These are phyloP conservation scores for Pteria penguin DNA, from an alignment of 2,888 invertebrate genomes.

Conservation along the genomic window DNA sequence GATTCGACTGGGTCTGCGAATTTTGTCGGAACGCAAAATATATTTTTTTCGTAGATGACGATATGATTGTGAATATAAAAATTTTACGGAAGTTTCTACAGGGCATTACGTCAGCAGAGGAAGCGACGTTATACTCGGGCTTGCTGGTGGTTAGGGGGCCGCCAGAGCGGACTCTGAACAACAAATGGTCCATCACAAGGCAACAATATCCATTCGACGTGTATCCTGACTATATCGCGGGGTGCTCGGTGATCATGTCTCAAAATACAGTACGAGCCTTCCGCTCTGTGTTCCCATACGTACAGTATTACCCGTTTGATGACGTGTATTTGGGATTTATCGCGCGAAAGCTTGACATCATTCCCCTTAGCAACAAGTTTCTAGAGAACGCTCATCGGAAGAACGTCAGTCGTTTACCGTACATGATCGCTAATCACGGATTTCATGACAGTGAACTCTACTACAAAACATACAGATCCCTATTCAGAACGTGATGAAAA, in stretches of 20 bases:
- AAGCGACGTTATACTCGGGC: too few species aligned
- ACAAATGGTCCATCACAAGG: background rate
- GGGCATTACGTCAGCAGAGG: too few species aligned
- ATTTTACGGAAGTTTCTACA: too few species aligned
- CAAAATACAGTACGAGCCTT: background rate
- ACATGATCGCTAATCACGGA: too few species aligned
- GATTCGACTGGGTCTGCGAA: background rate
- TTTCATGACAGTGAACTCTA: too few species aligned
- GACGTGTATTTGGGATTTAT: conserved; percentile 4
- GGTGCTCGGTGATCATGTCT: background rate
- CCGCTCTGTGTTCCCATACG: background rate
- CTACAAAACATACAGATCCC: too few species aligned
- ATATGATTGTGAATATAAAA: conserved; percentile 17
- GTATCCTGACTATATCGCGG: background rate
- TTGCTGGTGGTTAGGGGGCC: background rate
- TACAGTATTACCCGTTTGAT: conserved; percentile 3
- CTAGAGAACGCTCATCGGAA: too few species aligned
- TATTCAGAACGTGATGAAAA: too few species aligned
- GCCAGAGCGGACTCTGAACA: background rate
- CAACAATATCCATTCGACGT: background rate
- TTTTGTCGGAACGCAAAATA: background rate
- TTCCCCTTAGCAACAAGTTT: background rate
- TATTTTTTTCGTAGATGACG: conserved; percentile 17
- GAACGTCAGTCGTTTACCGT: too few species aligned
- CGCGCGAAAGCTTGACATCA: background rate